Evolutionary conservation across 2,797 vertebrate genomes (phyloP).

Genomic region (Sphenodon punctatus): DNA sequence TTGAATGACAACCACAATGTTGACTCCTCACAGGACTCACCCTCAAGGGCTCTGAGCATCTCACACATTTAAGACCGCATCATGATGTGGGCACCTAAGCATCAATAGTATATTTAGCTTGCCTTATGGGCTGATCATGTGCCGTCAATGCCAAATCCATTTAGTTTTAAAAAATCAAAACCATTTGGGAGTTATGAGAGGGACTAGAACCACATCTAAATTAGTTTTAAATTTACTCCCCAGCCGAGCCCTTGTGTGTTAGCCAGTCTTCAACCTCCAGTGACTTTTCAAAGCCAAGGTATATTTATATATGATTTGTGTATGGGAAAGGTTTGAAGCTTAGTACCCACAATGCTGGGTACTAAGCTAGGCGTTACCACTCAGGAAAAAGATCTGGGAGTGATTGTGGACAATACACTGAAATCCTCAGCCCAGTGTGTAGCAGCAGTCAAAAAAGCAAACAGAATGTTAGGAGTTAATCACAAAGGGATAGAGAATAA

Average conservation of each 20-base stretch:
- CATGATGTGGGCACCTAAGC: accelerated
- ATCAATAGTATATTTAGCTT: background rate
- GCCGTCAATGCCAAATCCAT: background rate
- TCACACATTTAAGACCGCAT: accelerated
- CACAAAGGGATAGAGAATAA: too few relatives aligned
- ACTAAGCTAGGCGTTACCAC: too few relatives aligned
- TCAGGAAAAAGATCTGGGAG: too few relatives aligned
- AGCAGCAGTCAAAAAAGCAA: too few relatives aligned
- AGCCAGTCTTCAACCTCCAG: slow-evolving; percentile 14
- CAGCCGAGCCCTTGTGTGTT: background rate
- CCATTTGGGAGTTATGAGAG: background rate
- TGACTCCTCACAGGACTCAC: too few relatives aligned
- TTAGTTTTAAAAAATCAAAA: slow-evolving; percentile 8
- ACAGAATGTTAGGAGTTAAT: too few relatives aligned
- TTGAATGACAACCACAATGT: too few relatives aligned
- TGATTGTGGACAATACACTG: too few relatives aligned
- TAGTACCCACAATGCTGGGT: too few relatives aligned
- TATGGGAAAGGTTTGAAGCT: background rate
- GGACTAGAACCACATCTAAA: background rate
- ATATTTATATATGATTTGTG: background rate
- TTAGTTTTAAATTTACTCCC: background rate
- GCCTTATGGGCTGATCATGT: accelerated
- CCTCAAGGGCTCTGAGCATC: accelerated
- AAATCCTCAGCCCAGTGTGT: too few relatives aligned
- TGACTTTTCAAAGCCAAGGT: background rate